phyloP scores from a whole-genome alignment of 2,113 vertebrate species.

The Trichomycterus rosablanca region DNA sequence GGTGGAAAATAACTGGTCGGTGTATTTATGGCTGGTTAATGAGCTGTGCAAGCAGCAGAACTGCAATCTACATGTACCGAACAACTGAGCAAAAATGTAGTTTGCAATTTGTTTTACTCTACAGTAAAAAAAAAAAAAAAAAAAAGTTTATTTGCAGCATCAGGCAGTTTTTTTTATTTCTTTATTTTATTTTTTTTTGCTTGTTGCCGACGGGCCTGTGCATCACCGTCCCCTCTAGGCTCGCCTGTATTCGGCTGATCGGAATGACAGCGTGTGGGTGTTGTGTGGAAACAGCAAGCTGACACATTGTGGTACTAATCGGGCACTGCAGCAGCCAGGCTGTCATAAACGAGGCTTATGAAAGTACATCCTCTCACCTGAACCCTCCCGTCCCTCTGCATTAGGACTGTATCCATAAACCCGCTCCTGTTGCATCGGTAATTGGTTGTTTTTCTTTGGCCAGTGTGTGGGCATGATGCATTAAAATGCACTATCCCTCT shows the following conservation, averaged over 20 bases:
- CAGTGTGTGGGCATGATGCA: conserved; percentile 24
- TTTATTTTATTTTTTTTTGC: neutral
- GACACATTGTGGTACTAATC: conserved; percentile 1
- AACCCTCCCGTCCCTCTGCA: neutral
- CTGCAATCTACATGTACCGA: no score
- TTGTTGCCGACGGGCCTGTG: conserved; percentile 11
- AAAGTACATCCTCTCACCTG: conserved; percentile 8
- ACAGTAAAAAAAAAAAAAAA: no score
- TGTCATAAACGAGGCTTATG: conserved; percentile 13
- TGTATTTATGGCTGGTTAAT: conserved; percentile 21
- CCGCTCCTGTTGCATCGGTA: neutral
- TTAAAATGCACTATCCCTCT: conserved; percentile 1
- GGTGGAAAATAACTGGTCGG: neutral
- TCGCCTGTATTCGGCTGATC: conserved; percentile 6
- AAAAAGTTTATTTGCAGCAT: neutral
- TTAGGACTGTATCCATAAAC: neutral
- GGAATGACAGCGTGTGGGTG: conserved; percentile 17
- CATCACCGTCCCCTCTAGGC: conserved; percentile 10
- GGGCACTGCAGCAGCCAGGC: neutral
- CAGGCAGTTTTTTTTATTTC: no score
- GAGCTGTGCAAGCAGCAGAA: conserved; percentile 6
- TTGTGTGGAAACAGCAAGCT: neutral
- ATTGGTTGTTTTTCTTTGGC: neutral
- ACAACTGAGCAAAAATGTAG: neutral
- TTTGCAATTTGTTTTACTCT: neutral